Base-by-base conservation (phyloP, 2,888 invertebrate genomes). In the Mythimna ferrago region DNA sequence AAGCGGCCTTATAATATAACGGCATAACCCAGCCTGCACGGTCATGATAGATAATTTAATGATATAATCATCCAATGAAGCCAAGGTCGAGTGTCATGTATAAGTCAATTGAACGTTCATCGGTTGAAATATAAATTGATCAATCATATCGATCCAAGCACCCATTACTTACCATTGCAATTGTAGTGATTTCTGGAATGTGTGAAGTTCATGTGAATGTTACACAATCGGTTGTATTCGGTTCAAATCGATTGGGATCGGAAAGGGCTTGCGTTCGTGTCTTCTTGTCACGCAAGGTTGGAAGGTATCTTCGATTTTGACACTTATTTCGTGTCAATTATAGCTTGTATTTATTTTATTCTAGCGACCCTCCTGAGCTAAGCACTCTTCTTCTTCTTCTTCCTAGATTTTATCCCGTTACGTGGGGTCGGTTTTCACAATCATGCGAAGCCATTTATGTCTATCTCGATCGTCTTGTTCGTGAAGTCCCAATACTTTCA, bases 51-150 rank as follows among this genome's bases (percentile, higher is more conserved):
- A 26, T 44, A n/a, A 80, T 63, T 60, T 60, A 60, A 56, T 62
- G 66, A 2, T 48, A 19, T 66, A 68, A 62, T 69, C 10, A 62
- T 76, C 41, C 44, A 48, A 65, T 65, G 32, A 58, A 19, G n/a
- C 19, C 6, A 32, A 81, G 71, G 82, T 78, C 71, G 51, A 66
- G 53, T 61, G 64, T 78, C 82, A 82, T 53, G 32, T 53, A n/a
- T 38, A 64, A 78, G 53, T 71, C 66, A 82, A 71, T 71, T 67
- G 66, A 61, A 41, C 32, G 63, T 63, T 66, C 63, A 53, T 78
- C 63, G 63, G 14, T 66, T 56, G n/a, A 35, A 68, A 53, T 19
- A 54, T 78, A 58, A 78, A 78, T 71, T 66, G 66, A 64, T 65
- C 64, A 78, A 67, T 67, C 38, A 64, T 38, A 62, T 54, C 26